These are phyloP conservation scores for Megalonaias nervosa DNA, from an alignment of 1,140 invertebrate species.

Conservation along the genomic window DNA sequence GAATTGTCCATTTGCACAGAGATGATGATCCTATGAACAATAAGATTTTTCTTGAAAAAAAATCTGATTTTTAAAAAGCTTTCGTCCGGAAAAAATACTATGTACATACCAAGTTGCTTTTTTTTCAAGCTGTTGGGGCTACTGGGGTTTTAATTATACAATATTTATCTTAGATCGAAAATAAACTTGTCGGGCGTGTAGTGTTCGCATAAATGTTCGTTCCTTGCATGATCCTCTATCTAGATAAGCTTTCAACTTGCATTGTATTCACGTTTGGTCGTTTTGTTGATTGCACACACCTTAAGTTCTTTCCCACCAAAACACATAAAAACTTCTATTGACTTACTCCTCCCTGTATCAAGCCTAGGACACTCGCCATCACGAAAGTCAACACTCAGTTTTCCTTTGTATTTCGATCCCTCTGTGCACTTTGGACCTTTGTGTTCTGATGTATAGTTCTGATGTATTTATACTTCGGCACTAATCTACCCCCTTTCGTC, in stretches of 20 bases:
- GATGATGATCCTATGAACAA: too few species aligned
- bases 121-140: too few species aligned
- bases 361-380: not conserved
- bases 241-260: slow-evolving; percentile 4
- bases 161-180: too few species aligned
- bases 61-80: too few species aligned
- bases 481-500: not conserved
- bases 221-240: too few species aligned
- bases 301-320: slow-evolving; percentile 24
- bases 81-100: too few species aligned
- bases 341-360: not conserved
- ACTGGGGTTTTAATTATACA: too few species aligned
- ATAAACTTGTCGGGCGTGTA: too few species aligned
- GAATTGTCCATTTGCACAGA: too few species aligned
- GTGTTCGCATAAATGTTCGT: too few species aligned
- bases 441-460: slow-evolving; percentile 8
- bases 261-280: slow-evolving; percentile 1
- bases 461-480: slow-evolving; percentile 8
- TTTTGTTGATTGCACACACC: slow-evolving; percentile 8
- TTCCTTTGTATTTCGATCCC: slow-evolving; percentile 14
- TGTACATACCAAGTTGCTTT: too few species aligned
- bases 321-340: slow-evolving; percentile 21
- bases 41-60: too few species aligned
- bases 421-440: slow-evolving; percentile 9
- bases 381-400: slow-evolving; percentile 16